These are phyloP conservation scores for Eupristina koningsbergeri DNA, from an alignment of 1,140 invertebrate genomes.

Conservation along the genomic window DNA sequence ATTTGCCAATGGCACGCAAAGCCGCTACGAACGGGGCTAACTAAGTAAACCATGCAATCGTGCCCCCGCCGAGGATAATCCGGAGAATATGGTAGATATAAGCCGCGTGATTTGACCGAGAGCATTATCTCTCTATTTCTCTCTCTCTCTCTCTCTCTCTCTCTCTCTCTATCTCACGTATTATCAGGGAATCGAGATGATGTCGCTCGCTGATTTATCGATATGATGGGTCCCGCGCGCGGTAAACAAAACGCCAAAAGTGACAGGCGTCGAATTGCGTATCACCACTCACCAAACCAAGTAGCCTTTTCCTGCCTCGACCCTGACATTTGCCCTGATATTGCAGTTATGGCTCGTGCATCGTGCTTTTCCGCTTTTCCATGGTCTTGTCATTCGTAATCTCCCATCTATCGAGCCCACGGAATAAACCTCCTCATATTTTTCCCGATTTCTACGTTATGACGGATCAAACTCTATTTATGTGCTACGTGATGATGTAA, in stretches of 20 bases:
- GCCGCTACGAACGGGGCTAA: conserved; percentile 54
- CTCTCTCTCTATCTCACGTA: background rate
- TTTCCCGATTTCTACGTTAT: background rate
- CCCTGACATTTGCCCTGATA: background rate
- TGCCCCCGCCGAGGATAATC: conserved; percentile 42
- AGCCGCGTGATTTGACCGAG: conserved; percentile 47
- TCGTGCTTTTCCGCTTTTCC: background rate
- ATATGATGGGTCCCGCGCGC: conserved; percentile 15
- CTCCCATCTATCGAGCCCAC: background rate
- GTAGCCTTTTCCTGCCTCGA: background rate
- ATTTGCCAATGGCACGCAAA: conserved; percentile 59
- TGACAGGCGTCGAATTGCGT: conserved; percentile 32
- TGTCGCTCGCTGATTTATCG: conserved; percentile 38
- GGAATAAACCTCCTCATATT: background rate
- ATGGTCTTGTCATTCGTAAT: conserved; percentile 15
- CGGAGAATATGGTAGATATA: conserved; percentile 52
- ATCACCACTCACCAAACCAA: background rate
- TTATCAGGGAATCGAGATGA: background rate
- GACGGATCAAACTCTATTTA: background rate
- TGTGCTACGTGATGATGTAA: background rate
- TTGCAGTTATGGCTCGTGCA: background rate
- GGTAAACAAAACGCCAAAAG: conserved; percentile 43
- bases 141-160: background rate
- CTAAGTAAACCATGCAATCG: conserved; percentile 52
- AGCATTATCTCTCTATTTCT: conserved; percentile 21